Evolutionary conservation across 2,888 invertebrate species (phyloP), one percentile per base, ranked within the genome.

Genomic region (Luperina testacea): DNA sequence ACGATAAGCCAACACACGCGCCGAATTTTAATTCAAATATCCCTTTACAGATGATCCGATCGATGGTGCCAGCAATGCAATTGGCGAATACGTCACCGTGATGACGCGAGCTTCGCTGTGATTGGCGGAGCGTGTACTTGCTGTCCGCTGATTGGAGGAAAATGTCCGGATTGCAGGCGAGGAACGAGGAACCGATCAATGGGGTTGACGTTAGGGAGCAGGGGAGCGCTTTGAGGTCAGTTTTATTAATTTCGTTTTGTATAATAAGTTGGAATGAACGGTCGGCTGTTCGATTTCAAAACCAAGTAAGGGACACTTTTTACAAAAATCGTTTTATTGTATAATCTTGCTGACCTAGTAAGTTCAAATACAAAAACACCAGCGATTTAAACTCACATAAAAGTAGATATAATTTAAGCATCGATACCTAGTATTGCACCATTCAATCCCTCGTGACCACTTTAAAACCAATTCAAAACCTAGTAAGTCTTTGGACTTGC

Each of bases 171-270:
- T 90, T 97, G 91, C 96, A 95, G 90, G 92, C 95, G 82, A 94
- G 95, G 89, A 92, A 88, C 69, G 97, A 96, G 77, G 97, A 96
- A 75, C 90, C 92, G 82, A 95, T 97, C 89, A 96, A 96, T 89
- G 96, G 97, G 70, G 96, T 97, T 75, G 97, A 97, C 86, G 97
- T 97, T 68, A 91, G 97, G 87, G 97, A 97, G 88, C 96, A 96
- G 86, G 97, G 97, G 78, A 97, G 94, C 85, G 96, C 97, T 91
- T 94, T 96, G 88, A 96, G 96, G 96, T 96, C 81, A 92, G 94
- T 94, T 70, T 72, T 79, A 70, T 38, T 45, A 78, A 74, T 84
- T 83, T 81, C 67, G 27, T 77, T 72, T 67, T 72, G 65, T 79
- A 71, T 67, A 61, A 32, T 74, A 70, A 77, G 17, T 20, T 74